Evolutionary conservation across 1,140 invertebrate genomes (phyloP).

Genomic region (Rhopalosiphum maidis): DNA sequence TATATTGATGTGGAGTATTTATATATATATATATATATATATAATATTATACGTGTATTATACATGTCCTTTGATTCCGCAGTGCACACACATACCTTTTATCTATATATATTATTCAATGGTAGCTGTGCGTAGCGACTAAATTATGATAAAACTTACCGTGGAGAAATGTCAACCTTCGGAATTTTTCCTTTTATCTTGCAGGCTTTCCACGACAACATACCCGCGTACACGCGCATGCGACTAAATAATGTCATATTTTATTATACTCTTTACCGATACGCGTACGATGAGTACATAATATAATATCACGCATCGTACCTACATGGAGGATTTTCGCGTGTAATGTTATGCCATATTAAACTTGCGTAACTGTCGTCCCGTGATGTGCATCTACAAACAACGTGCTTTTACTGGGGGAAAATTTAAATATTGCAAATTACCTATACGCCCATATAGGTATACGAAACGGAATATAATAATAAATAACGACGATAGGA

Average conservation of each 20-base stretch:
- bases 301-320: not conserved
- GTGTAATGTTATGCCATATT: conserved; percentile 4
- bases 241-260: not conserved
- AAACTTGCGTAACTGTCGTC: not conserved
- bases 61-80: not conserved
- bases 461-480: not conserved
- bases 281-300: not conserved
- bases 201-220: not conserved
- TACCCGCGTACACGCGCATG: not conserved
- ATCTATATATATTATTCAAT: not conserved
- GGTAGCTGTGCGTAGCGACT: not conserved
- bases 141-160: not conserved
- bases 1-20: not conserved
- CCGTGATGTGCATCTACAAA: not conserved
- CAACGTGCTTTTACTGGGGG: not conserved
- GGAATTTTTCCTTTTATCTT: not conserved
- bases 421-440: not conserved
- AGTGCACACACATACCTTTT: not conserved
- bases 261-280: not conserved
- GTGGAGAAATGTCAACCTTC: not conserved
- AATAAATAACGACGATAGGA: not conserved
- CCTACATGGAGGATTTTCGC: not conserved
- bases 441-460: not conserved
- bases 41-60: no score
- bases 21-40: no score